A percentile compares a stretch with the other conserved stretches of the same genome.
These are phyloP conservation scores for Eulemur mongoz DNA, from an alignment of 2,797 vertebrate species.

Conservation along the genomic window DNA sequence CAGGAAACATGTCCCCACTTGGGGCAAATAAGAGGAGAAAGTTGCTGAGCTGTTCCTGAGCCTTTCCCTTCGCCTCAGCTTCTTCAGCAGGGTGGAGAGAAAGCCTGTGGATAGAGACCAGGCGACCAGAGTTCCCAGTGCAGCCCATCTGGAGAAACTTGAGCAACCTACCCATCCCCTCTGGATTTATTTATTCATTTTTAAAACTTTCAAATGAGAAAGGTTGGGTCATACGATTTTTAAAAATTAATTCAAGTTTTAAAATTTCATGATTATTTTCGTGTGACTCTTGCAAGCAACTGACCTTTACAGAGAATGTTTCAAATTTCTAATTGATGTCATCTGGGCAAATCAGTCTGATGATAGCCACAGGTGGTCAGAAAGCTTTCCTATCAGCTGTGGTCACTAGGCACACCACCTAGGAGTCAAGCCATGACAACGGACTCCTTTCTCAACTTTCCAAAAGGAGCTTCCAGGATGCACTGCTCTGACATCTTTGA, in stretches of 20 bases:
- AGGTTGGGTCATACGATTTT: neutral
- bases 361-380: neutral
- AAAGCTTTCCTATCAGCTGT: neutral
- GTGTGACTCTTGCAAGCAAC: neutral
- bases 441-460: neutral
- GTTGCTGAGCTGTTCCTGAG: neutral
- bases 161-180: neutral
- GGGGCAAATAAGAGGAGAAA: neutral
- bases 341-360: conserved; percentile 57
- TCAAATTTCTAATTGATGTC: conserved; percentile 49
- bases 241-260: conserved; percentile 13
- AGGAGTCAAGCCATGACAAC: neutral
- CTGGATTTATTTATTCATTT: neutral
- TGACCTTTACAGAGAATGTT: neutral
- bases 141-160: neutral
- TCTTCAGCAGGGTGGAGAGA: neutral
- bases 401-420: neutral
- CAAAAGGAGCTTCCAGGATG: neutral
- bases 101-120: neutral
- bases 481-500: neutral
- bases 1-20: neutral
- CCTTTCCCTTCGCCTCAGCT: neutral
- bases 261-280: neutral
- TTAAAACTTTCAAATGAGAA: conserved; percentile 22
- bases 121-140: neutral